Evolutionary conservation across 2,797 vertebrate species (phyloP), one percentile per base, ranked within the genome.

Genomic region (Helarctos malayanus): DNA sequence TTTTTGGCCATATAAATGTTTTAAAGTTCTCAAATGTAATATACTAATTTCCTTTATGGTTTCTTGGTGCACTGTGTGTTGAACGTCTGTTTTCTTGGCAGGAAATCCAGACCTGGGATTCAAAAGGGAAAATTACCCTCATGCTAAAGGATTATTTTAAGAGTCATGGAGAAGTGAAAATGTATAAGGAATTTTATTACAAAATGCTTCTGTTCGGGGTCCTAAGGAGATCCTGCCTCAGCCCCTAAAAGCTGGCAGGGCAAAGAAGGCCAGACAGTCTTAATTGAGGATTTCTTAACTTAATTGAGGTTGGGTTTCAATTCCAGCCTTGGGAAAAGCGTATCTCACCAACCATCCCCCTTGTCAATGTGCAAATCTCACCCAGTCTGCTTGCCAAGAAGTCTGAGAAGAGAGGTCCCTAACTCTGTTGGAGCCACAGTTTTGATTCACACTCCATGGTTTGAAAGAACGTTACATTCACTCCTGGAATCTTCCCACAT

Each of bases 231-330:
- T 88, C 38, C 94, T 61, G 45, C 85, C 90, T 97, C 89, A 84
- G 29, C n/a, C 84, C 49, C 80, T 95, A 57, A 88, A 93, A 86
- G 6, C 21, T 92, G 15, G 23, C 52, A 45, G 47, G 95, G 76
- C 85, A 57, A 87, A 96, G 76, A 82, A 61, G 90, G 68, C 87
- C 93, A 95, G 94, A 84, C 75, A 94, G 49, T 73, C 65, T 89
- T 96, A 95, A 89, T 1, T 90, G 92, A 97, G 75, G 65, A 82
- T 97, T 86, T 95, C 95, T 97, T 97, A 97, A 97, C 97, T 95
- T 97, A 95, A 97, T 95, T 92, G 96, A 97, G 97, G 80, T 97
- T 96, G 90, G 49, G 56, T 98, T 98, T 97, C 98, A 94, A 49
- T 52, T 56, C 83, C 65, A 85, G 81, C 83, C 80, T 90, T 95